phyloP scores from a whole-genome alignment of 2,113 vertebrate species.

The Tachysurus fulvidraco region DNA sequence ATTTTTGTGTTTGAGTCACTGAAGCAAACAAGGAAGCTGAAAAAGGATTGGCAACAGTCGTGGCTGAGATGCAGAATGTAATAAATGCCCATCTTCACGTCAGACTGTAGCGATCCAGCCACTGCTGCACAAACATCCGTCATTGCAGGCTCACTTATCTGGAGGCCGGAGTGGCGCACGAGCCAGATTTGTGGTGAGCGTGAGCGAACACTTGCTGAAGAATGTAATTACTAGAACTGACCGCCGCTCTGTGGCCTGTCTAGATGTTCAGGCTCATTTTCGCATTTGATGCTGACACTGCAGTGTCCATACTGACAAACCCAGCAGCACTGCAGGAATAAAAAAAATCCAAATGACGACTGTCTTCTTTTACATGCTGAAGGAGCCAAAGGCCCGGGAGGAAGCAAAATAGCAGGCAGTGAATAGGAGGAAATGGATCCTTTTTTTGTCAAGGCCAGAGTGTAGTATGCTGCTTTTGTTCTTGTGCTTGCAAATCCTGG shows the following conservation, averaged over 20 bases:
- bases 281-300: slow-evolving; percentile 62
- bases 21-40: not conserved
- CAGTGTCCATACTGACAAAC: slow-evolving; percentile 45
- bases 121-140: not conserved
- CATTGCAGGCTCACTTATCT: slow-evolving; percentile 13
- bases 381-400: slow-evolving; percentile 6
- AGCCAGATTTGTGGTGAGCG: slow-evolving; percentile 18
- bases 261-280: slow-evolving; percentile 55
- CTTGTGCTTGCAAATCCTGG: not conserved
- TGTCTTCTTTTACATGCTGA: slow-evolving; percentile 38
- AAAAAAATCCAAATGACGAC: slow-evolving; percentile 60
- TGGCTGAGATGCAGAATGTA: not conserved
- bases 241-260: slow-evolving; percentile 57
- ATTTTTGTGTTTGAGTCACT: not conserved
- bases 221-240: slow-evolving; percentile 67
- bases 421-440: slow-evolving; percentile 24
- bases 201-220: slow-evolving; percentile 14
- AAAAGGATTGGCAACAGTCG: not conserved
- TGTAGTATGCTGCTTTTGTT: not conserved
- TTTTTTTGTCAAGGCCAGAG: not conserved
- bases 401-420: slow-evolving; percentile 51
- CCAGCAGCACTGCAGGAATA: slow-evolving; percentile 20
- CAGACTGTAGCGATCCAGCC: not conserved
- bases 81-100: slow-evolving; percentile 1
- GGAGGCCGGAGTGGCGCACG: slow-evolving; percentile 5